Percentiles rank a stretch among this genome's conserved stretches.
These are phyloP conservation scores for Syngnathoides biaculeatus DNA, from an alignment of 2,113 vertebrate genomes.

Conservation along the genomic window DNA sequence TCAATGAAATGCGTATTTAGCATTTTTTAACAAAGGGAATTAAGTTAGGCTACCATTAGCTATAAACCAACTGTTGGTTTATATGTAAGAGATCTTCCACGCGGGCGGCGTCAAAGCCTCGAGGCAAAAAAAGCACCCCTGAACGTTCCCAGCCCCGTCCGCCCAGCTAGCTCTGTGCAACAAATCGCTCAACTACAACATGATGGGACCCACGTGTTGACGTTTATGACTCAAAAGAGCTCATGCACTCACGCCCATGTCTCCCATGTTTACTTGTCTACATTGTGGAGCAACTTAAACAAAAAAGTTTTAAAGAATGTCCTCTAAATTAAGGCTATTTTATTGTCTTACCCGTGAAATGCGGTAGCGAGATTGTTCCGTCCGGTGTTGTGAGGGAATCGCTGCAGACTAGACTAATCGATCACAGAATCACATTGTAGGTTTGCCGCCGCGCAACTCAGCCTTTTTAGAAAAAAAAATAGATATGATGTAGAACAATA, in stretches of 20 bases:
- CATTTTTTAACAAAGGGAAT: background rate
- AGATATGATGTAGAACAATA: background rate
- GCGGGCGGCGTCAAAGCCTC: fast-evolving
- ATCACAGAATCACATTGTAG: constrained; percentile 4
- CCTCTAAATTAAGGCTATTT: fast-evolving
- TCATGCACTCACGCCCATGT: fast-evolving
- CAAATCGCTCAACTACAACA: constrained; percentile 14
- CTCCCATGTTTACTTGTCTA: fast-evolving
- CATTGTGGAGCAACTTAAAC: fast-evolving
- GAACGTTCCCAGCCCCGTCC: constrained; percentile 11
- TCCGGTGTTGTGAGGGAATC: background rate
- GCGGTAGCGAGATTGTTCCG: background rate
- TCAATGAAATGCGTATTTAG: background rate
- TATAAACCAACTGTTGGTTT: constrained; percentile 19
- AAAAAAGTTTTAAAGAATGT: fast-evolving
- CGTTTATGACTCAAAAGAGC: background rate
- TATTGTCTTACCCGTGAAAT: constrained; percentile 43
- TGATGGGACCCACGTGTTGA: constrained; percentile 48
- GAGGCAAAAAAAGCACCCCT: fast-evolving
- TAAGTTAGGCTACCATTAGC: fast-evolving
- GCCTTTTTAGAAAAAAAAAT: background rate
- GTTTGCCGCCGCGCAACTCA: background rate
- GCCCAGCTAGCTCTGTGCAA: fast-evolving
- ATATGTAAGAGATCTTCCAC: fast-evolving
- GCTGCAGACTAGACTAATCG: constrained; percentile 18